These are phyloP conservation scores for Drosophila murphyi DNA, from an alignment of 1,140 invertebrate genomes.

Conservation along the genomic window DNA sequence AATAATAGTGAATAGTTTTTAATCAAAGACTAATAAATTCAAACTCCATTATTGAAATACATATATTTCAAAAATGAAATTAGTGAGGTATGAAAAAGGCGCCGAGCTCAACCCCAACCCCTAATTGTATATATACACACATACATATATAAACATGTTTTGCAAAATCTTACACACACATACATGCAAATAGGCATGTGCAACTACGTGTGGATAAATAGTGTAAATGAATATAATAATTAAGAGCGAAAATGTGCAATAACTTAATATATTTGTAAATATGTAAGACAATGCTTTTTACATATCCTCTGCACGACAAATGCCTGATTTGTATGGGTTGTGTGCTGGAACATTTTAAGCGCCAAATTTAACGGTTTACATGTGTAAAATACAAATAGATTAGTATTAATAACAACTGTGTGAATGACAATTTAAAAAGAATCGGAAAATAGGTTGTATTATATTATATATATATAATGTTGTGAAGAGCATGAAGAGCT, in stretches of 20 bases:
- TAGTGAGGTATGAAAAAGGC: constrained; percentile 37
- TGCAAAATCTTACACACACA: constrained; percentile 6
- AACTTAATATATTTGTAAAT: background rate
- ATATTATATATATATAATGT: too few species aligned
- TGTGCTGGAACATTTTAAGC: background rate
- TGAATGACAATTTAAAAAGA: too few species aligned
- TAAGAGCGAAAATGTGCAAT: background rate
- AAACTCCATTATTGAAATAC: background rate
- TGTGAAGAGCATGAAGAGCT: too few species aligned
- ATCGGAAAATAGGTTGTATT: too few species aligned
- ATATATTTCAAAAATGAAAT: constrained; percentile 30
- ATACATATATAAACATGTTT: constrained; percentile 1
- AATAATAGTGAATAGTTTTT: background rate
- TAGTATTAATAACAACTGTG: background rate
- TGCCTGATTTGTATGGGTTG: background rate
- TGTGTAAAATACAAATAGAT: background rate
- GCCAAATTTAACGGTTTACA: constrained; percentile 3
- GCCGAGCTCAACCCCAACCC: background rate
- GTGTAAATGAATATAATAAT: background rate
- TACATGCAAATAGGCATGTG: constrained; percentile 9
- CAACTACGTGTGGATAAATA: background rate
- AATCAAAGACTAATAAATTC: background rate
- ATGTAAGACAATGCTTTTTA: background rate
- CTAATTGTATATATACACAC: background rate
- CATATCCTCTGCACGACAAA: background rate